These are phyloP conservation scores for Papilio helenus DNA, from an alignment of 1,140 invertebrate genomes.

Conservation along the genomic window DNA sequence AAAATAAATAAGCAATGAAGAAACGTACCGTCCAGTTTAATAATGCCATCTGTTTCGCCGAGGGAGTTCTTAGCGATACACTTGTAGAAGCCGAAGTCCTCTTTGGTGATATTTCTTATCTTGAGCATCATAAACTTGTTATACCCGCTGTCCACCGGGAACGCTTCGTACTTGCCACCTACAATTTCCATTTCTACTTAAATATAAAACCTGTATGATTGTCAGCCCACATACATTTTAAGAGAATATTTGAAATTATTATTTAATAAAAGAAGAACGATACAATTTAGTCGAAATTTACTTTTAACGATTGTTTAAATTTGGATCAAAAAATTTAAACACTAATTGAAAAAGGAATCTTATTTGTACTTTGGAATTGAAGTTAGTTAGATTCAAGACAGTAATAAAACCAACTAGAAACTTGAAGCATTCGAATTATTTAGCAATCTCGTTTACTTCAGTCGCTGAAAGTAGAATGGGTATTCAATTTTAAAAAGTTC, in stretches of 20 bases:
- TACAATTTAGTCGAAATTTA: no score
- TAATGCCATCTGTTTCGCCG: slow-evolving; percentile 84
- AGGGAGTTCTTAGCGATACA: slow-evolving; percentile 85
- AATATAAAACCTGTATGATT: slow-evolving; percentile 74
- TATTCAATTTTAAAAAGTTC: slow-evolving; percentile 61
- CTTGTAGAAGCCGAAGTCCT: slow-evolving; percentile 85
- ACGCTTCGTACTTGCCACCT: slow-evolving; percentile 84
- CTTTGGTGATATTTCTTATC: slow-evolving; percentile 81
- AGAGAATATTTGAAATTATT: not conserved
- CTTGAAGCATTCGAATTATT: slow-evolving; percentile 48
- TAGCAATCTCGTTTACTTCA: slow-evolving; percentile 48
- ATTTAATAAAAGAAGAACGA: not conserved
- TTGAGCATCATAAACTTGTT: slow-evolving; percentile 85
- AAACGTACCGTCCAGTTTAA: slow-evolving; percentile 83
- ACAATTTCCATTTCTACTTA: slow-evolving; percentile 83
- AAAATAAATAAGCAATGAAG: slow-evolving; percentile 44
- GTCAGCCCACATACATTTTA: slow-evolving; percentile 7
- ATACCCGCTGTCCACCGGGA: slow-evolving; percentile 83
- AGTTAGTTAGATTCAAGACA: not conserved
- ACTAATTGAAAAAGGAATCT: not conserved
- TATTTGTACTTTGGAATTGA: not conserved
- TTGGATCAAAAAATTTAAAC: not conserved
- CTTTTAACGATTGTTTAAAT: no score
- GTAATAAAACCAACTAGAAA: slow-evolving; percentile 38
- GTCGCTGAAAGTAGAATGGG: slow-evolving; percentile 44